Percentiles rank a stretch among this genome's conserved stretches.
These are phyloP conservation scores for Synanthedon myopaeformis DNA, from an alignment of 2,888 invertebrate genomes.

Conservation along the genomic window DNA sequence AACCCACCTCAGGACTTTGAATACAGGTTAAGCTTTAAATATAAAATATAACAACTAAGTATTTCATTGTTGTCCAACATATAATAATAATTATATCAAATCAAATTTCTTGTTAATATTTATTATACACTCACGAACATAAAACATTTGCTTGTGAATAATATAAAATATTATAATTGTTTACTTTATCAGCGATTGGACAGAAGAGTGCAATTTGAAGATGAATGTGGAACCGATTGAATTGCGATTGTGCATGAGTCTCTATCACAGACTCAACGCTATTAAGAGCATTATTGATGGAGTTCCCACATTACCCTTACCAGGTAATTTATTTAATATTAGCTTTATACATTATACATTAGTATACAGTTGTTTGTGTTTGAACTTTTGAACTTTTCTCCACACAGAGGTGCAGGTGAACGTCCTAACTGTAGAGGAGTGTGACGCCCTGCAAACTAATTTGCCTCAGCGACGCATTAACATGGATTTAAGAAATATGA, in stretches of 20 bases:
- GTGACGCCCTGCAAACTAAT: conserved; percentile 42
- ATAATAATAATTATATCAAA: no score
- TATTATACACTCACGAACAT: no score
- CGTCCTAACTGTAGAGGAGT: conserved; percentile 48
- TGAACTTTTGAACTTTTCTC: no score
- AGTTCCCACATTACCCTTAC: conserved; percentile 13
- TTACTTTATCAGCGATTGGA: conserved; percentile 40
- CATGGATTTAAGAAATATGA: conserved; percentile 22
- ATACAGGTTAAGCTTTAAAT: conserved; percentile 32
- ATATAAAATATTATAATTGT: not conserved
- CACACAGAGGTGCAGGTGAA: conserved; percentile 14
- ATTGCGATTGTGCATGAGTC: conserved; percentile 25
- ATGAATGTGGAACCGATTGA: conserved; percentile 29
- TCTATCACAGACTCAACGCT: conserved; percentile 34
- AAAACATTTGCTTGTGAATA: no score
- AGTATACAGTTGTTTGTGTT: no score
- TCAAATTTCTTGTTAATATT: no score
- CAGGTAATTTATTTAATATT: conserved; percentile 16
- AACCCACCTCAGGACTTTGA: conserved; percentile 45
- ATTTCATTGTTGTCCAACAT: no score
- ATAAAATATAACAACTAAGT: no score
- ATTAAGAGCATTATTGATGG: conserved; percentile 21
- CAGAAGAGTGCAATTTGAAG: conserved; percentile 30
- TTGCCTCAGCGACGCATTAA: conserved; percentile 33
- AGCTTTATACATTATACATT: no score